Evolutionary conservation across 2,888 invertebrate genomes (phyloP).

Genomic region (Podabrus alpinus): DNA sequence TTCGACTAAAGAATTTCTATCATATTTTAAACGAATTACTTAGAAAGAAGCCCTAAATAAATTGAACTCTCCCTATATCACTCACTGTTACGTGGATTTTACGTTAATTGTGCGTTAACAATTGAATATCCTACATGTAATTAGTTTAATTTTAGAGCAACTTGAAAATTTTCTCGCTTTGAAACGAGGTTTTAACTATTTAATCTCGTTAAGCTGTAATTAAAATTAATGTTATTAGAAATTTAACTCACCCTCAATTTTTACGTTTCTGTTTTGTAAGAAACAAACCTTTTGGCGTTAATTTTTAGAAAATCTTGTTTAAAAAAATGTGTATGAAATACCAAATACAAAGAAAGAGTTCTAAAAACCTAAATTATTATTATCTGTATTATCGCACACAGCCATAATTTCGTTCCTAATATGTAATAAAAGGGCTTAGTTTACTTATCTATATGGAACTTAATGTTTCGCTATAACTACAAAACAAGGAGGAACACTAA

Average conservation of each 20-base stretch:
- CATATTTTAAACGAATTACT: neutral
- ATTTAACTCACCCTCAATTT: neutral
- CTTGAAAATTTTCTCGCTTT: neutral
- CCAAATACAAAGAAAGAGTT: neutral
- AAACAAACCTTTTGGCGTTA: neutral
- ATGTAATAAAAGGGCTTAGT: neutral
- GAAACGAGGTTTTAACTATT: neutral
- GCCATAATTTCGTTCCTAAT: neutral
- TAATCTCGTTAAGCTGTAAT: neutral
- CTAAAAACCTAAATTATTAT: neutral
- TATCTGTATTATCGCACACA: neutral
- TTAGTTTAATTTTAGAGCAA: neutral
- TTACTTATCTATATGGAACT: neutral
- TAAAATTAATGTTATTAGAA: neutral
- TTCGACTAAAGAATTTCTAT: neutral
- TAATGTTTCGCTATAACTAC: neutral
- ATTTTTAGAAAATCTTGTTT: conserved; percentile 4
- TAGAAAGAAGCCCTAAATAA: neutral
- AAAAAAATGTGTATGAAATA: neutral
- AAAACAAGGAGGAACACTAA: neutral
- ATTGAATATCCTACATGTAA: neutral
- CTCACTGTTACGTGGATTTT: neutral
- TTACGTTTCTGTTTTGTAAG: neutral
- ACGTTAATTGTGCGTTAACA: neutral
- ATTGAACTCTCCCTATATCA: neutral